Evolutionary conservation across 2,888 invertebrate species (phyloP).

Genomic region (Hypena proboscidalis): DNA sequence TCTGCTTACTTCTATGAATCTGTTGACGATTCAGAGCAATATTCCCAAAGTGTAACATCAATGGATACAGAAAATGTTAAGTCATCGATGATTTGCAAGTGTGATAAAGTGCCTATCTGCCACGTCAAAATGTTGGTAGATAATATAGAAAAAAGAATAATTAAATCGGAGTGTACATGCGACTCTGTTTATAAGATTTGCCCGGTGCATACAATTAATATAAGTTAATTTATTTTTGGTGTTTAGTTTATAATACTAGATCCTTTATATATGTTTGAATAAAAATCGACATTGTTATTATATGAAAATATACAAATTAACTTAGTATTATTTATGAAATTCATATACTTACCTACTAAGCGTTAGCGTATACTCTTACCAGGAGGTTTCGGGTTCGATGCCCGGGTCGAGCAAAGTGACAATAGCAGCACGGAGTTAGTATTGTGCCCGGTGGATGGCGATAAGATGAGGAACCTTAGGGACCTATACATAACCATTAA

Average conservation of each 20-base stretch:
- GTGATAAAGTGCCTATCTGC: conserved; percentile 73
- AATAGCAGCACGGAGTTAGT: no score
- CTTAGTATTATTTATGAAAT: no score
- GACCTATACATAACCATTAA: no score
- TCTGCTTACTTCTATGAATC: conserved; percentile 48
- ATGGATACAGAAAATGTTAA: conserved; percentile 3
- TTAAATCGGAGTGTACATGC: conserved; percentile 67
- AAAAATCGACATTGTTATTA: no score
- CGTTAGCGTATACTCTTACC: no score
- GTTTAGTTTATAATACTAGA: not conserved
- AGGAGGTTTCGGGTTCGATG: no score
- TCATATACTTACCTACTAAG: no score
- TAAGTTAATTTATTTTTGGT: not conserved
- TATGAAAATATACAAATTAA: no score
- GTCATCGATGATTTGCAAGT: conserved; percentile 55
- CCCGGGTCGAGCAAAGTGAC: no score
- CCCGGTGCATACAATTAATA: conserved; percentile 46
- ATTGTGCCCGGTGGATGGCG: no score
- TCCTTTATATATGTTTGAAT: not conserved
- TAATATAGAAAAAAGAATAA: conserved; percentile 68
- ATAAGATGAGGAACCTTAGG: no score
- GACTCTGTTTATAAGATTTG: conserved; percentile 67
- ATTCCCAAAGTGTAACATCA: conserved; percentile 23
- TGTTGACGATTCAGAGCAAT: conserved; percentile 28
- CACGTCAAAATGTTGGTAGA: conserved; percentile 77